Evolutionary conservation across 2,888 invertebrate species (phyloP).

Genomic region (Glyphotaelius pellucidus): DNA sequence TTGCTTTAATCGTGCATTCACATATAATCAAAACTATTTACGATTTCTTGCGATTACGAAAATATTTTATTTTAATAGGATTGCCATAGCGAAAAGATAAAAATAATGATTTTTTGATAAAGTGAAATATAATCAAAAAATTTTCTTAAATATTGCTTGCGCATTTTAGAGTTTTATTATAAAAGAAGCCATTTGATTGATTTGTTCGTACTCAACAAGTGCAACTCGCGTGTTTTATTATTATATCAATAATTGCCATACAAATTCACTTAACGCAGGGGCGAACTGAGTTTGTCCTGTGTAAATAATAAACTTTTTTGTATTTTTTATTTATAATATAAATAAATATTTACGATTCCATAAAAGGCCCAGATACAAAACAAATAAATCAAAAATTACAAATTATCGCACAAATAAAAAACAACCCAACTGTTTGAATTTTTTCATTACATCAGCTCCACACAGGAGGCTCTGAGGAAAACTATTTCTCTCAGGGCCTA

Average conservation of each 20-base stretch:
- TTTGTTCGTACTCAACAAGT: not conserved
- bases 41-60: not conserved
- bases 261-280: not conserved
- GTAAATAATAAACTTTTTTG: too few relatives aligned
- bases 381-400: too few relatives aligned
- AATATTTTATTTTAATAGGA: constrained; percentile 15
- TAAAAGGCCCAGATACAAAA: too few relatives aligned
- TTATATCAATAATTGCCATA: not conserved
- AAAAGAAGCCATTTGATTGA: not conserved
- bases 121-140: not conserved
- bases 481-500: too few relatives aligned
- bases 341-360: too few relatives aligned
- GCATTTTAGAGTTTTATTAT: not conserved
- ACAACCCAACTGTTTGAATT: too few relatives aligned
- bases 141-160: not conserved
- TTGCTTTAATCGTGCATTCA: not conserved
- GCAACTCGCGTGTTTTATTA: not conserved
- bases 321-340: too few relatives aligned
- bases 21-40: constrained; percentile 18
- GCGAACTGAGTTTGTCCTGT: not conserved
- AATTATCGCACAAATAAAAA: too few relatives aligned
- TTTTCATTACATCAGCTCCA: too few relatives aligned
- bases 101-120: constrained; percentile 9
- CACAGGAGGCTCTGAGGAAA: too few relatives aligned
- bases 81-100: constrained; percentile 28